Evolutionary conservation across 1,140 invertebrate genomes (phyloP), one percentile per base, ranked within the genome.

Genomic region (Procambarus virginalis): DNA sequence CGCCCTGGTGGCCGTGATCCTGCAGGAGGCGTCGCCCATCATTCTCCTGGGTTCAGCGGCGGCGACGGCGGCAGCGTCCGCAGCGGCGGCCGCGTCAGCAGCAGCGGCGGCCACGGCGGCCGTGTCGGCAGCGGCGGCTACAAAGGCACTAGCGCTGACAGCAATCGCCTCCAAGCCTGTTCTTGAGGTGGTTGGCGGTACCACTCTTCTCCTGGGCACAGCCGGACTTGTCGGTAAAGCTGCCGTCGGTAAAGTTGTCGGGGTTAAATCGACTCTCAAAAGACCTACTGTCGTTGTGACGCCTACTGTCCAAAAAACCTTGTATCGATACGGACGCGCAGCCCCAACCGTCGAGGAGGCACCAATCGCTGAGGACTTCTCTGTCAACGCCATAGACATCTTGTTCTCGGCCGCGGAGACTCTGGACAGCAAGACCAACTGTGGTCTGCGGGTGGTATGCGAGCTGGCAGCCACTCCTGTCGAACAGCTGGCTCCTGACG

Each of bases 371-470:
- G n/a, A 76, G 2, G n/a, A 0, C 46, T 48, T 64, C 77, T 34
- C 64, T 55, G 22, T 20, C 60, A 55, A 70, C 58, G 86, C 77
- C 14, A 12, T 80, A 20, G 86, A 87, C 45, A 55, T 73, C 9
- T 58, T 87, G 45, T 80, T 87, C n/a, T 46, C 60, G 17, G 68
- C 64, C n/a, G 86, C 86, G 1, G 60, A 17, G 2, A 34, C 60
- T 8, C 8, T 80, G 46, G 77, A 80, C 60, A 77, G 48, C 17
- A 0, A 73, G 60, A 51, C 78, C 77, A 79, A 79, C 48, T 87
- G 86, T 20, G 86, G 86, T 45, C 86, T 81, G 34, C 86, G 86
- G 2, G 58, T 87, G 14, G 77, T 87, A 20, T 87, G 86, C 86
- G 86, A 87, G 60, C 48, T 87, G 78, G 77, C 86, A 12, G 79